These are phyloP conservation scores for Solen grandis DNA, from an alignment of 1,140 invertebrate genomes.

Conservation along the genomic window DNA sequence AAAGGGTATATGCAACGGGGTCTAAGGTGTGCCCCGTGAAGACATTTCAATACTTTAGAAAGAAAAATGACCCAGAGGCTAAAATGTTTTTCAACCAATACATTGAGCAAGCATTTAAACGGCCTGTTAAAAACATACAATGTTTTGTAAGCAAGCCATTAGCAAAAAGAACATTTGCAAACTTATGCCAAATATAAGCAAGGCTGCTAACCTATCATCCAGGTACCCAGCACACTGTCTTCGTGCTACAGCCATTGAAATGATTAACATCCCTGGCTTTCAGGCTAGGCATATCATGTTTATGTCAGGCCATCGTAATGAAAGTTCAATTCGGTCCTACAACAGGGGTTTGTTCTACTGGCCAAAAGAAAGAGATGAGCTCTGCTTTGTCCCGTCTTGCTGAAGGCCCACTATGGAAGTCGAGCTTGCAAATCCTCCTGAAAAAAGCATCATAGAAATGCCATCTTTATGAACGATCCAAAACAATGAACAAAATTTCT, in stretches of 20 bases:
- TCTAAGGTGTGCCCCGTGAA: too few relatives aligned
- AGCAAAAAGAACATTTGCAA: background rate
- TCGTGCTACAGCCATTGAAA: conserved; percentile 39
- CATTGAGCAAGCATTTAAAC: too few relatives aligned
- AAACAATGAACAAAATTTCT: too few relatives aligned
- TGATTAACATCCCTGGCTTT: conserved; percentile 37
- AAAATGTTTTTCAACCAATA: background rate
- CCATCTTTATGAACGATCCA: too few relatives aligned
- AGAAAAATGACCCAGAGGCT: background rate
- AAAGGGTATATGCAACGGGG: too few relatives aligned
- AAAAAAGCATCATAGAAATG: too few relatives aligned
- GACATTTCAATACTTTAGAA: background rate
- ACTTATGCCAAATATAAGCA: background rate
- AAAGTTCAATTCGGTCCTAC: conserved; percentile 11
- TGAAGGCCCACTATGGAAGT: too few relatives aligned
- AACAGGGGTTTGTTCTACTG: too few relatives aligned
- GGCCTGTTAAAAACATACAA: background rate
- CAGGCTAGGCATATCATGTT: conserved; percentile 46
- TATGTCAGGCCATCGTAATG: conserved; percentile 49
- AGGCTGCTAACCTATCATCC: background rate
- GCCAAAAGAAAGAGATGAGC: too few relatives aligned
- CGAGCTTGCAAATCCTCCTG: too few relatives aligned
- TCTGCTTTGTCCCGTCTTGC: too few relatives aligned
- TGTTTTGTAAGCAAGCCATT: background rate
- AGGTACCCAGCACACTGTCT: conserved; percentile 46